Evolutionary conservation across 2,888 invertebrate species (phyloP).

Genomic region (Drosophila sordidapex): DNA sequence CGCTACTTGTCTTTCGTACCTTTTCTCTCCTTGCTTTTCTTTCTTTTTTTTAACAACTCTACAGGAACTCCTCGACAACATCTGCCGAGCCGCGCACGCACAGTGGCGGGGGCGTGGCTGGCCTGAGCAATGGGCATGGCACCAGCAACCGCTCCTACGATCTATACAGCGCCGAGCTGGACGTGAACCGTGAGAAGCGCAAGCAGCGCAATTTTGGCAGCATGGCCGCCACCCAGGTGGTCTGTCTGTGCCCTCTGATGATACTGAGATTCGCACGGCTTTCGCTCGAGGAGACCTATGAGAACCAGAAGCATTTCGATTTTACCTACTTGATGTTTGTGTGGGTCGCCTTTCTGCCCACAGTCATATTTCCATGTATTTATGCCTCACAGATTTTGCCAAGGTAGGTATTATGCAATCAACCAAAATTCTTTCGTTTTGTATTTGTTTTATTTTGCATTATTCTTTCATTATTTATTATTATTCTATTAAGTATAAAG

Average conservation of each 20-base stretch:
- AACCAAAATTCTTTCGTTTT: neutral
- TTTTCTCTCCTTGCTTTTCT: neutral
- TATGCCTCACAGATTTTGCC: slow-evolving; percentile 89
- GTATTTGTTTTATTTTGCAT: no score
- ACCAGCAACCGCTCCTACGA: slow-evolving; percentile 84
- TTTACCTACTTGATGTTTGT: slow-evolving; percentile 89
- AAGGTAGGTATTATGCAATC: slow-evolving; percentile 84
- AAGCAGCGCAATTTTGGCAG: slow-evolving; percentile 89
- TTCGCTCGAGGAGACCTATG: slow-evolving; percentile 89
- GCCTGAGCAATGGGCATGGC: slow-evolving; percentile 59
- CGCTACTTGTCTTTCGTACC: neutral
- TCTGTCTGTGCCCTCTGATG: slow-evolving; percentile 89
- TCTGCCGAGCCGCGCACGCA: slow-evolving; percentile 75
- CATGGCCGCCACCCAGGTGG: slow-evolving; percentile 88
- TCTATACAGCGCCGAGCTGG: slow-evolving; percentile 86
- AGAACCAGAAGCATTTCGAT: slow-evolving; percentile 89
- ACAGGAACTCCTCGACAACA: slow-evolving; percentile 83
- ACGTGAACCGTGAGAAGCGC: slow-evolving; percentile 87
- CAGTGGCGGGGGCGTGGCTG: slow-evolving; percentile 74
- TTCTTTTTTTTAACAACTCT: neutral
- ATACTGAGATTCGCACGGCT: slow-evolving; percentile 87
- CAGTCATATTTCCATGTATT: slow-evolving; percentile 88
- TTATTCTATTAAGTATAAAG: no score
- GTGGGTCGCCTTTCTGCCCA: slow-evolving; percentile 90
- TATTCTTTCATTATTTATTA: no score